These are phyloP conservation scores for Drosophila quasianomalipes DNA, from an alignment of 2,888 invertebrate genomes.

Conservation along the genomic window DNA sequence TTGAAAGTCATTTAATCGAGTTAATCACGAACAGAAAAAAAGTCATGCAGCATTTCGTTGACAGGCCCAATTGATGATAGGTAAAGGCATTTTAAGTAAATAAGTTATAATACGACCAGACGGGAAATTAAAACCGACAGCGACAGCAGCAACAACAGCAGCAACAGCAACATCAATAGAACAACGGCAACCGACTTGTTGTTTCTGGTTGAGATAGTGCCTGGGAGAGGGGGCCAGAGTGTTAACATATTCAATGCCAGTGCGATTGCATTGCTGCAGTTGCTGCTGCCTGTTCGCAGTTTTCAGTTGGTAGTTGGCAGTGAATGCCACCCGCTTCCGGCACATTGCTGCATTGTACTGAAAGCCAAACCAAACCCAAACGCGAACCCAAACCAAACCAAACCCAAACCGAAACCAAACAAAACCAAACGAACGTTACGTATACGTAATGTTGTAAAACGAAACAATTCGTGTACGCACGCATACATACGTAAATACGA, in stretches of 20 bases:
- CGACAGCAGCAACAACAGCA: background rate
- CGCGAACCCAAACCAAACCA: background rate
- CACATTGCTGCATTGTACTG: slow-evolving; percentile 45
- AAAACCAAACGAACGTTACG: slow-evolving; percentile 52
- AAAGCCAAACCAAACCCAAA: slow-evolving; percentile 37
- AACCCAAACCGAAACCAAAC: slow-evolving; percentile 33
- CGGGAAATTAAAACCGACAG: slow-evolving; percentile 77
- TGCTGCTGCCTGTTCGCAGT: slow-evolving; percentile 37
- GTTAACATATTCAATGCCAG: slow-evolving; percentile 69
- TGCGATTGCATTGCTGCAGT: slow-evolving; percentile 51
- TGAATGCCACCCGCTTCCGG: slow-evolving; percentile 47
- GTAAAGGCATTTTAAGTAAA: slow-evolving; percentile 67
- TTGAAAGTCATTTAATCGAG: slow-evolving; percentile 38
- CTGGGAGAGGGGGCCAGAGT: background rate
- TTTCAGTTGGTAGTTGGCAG: background rate
- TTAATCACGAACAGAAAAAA: slow-evolving; percentile 20
- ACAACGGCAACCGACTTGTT: slow-evolving; percentile 19
- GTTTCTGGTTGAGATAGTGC: background rate
- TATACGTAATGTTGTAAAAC: slow-evolving; percentile 65
- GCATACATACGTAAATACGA: slow-evolving; percentile 11
- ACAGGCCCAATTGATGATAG: slow-evolving; percentile 62
- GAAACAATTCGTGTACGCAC: slow-evolving; percentile 58
- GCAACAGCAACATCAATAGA: slow-evolving; percentile 12
- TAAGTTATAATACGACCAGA: slow-evolving; percentile 62
- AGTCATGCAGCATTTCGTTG: slow-evolving; percentile 36